Base-by-base conservation (phyloP, 2,888 invertebrate species). In the Odontocerum albicorne region DNA sequence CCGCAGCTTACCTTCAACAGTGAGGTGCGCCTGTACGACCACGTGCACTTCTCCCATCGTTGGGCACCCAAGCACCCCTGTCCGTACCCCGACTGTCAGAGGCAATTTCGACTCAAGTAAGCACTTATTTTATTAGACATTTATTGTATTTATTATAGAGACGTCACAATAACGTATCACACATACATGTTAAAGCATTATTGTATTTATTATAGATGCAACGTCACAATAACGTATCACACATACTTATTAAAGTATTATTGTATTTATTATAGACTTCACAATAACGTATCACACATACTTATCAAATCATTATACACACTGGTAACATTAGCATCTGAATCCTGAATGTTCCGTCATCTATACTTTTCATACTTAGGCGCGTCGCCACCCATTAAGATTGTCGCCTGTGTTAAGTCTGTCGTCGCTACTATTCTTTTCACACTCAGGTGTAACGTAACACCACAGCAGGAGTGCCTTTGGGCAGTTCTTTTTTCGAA, bases 1-100 rank as follows among this genome's bases (percentile, higher is more conserved):
- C 57, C 58, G 19, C 33, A 51, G 21, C 53, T 56, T 6, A 62
- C 62, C 45, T 74, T 74, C 61, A 52, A 62, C 0, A 72, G 72
- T 2, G 80, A 80, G 63, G 72, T 73, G 0, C 72, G 70, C 6
- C 66, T 79, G 46, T 80, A 79, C 63, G 79, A 79, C 62, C 80
- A 80, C 63, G 72, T 79, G 1, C 77, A 77, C 66, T 77, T 77
- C 62, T 68, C 70, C 32, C 77, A 77, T 21, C 69, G 71, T 42
- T 75, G 74, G 65, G 70, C 69, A 55, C 69, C 69, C 39, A 64
- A 72, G 0, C 76, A 76, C 74, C 72, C 71, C 62, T 77, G 77
- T 20, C 72, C 75, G 0, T 71, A 74, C 1, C 63, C 66, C 2
- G 69, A 64, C 0, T 77, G 77, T 45, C 72, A 70, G 44, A 77